Percentiles rank a stretch among this genome's conserved stretches.
These are phyloP conservation scores for Caenorhabditis brenneri DNA, from an alignment of 1,140 invertebrate species.

Conservation along the genomic window DNA sequence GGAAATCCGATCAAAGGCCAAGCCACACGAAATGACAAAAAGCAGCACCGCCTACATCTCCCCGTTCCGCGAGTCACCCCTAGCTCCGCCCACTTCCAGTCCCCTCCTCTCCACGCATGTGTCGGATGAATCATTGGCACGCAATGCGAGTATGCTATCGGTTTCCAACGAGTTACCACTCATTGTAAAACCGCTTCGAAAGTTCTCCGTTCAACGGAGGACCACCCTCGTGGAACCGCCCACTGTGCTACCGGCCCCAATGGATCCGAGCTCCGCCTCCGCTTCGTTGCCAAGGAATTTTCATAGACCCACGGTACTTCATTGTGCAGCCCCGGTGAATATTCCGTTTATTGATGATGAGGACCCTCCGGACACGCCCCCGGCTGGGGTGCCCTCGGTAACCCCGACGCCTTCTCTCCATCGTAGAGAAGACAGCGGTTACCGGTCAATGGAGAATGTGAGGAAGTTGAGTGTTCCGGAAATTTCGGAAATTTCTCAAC, in stretches of 20 bases:
- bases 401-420: conserved; percentile 18
- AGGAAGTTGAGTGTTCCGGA: neutral
- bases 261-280: neutral
- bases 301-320: conserved; percentile 19
- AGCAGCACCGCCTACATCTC: neutral
- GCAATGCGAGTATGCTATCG: neutral
- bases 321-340: conserved; percentile 33
- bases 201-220: neutral
- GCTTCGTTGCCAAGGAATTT: neutral
- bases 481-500: neutral
- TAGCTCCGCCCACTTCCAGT: neutral
- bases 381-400: neutral
- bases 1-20: neutral
- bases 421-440: conserved; percentile 29
- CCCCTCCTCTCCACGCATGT: neutral
- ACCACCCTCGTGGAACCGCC: conserved; percentile 12
- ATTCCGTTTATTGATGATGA: conserved; percentile 49
- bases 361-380: no score
- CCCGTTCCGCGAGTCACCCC: neutral
- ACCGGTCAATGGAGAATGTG: neutral
- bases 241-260: neutral
- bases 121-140: conserved; percentile 3
- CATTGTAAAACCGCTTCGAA: conserved; percentile 37
- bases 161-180: conserved; percentile 39
- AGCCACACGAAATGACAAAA: conserved; percentile 6